Base-by-base conservation (phyloP, 1,140 invertebrate species). In the Pseudomyrmex cubaensis region DNA sequence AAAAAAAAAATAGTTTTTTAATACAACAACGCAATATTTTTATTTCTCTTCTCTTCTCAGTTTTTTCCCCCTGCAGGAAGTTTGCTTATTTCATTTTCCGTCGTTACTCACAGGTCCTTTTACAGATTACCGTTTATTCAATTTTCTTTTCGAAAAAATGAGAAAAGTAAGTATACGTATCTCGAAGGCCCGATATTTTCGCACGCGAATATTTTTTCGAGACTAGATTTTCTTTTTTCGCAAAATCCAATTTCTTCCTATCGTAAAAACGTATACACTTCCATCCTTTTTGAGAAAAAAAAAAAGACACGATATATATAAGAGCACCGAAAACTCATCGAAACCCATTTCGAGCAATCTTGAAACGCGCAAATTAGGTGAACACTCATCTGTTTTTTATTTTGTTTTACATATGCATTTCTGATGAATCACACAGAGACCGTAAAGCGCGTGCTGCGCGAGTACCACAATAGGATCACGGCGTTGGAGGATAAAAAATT, bases 401-500 rank as follows among this genome's bases (percentile, higher is more conserved):
- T 52, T 89, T 75, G 73, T 80, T 86, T 82, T 78, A 88, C 86
- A 69, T 87, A 67, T 69, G 62, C 35, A 8, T 91, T 89, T 91
- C 80, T 92, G 80, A 89, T 91, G 69, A 87, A 87, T 90, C 54
- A 92, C 89, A 89, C 92, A 94, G 94, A 94, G 74, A 93, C 94
- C 94, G 92, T 99, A 94, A 96, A 97, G 95, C 96, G 96, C 94
- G 96, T 98, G 94, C 96, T 97, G 95, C 96, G 96, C 95, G 96
- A 96, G 90, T 98, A 99, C 96, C 96, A 99, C 95, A 96, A 96
- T 93, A 97, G 97, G 95, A 98, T 99, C 95, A 94, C 93, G 92
- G 94, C 95, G 90, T 96, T 99, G 95, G 99, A 99, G 96, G 97
- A 98, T 93, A 96, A 97, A 95, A 99, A 99, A 96, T 99, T 98